Conservation (phyloP, 2,797 vertebrate genomes). For the Falco novaeseelandiae region DNA sequence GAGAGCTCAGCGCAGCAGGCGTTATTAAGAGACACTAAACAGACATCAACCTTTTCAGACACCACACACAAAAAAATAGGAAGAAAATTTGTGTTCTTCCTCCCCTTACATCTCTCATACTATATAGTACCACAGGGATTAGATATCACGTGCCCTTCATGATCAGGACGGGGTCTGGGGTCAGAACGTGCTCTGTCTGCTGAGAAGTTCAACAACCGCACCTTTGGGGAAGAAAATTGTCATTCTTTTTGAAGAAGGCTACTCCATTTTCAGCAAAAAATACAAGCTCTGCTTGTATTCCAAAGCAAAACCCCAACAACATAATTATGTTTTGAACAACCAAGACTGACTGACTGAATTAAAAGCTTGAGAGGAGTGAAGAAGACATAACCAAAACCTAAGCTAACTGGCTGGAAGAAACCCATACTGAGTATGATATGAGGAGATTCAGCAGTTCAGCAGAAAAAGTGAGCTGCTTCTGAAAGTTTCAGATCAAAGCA, state of each 20-base stretch:
- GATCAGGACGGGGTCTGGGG: background rate
- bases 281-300: background rate
- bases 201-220: background rate
- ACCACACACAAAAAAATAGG: background rate
- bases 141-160: background rate
- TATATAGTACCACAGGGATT: background rate
- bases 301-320: background rate
- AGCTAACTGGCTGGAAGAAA: background rate
- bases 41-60: background rate
- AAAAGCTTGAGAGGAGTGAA: background rate
- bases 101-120: background rate
- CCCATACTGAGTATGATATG: background rate
- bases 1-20: accelerated
- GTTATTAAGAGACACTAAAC: background rate
- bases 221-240: background rate
- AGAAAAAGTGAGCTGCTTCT: background rate
- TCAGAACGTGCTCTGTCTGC: background rate
- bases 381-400: background rate
- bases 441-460: background rate
- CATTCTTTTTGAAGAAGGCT: background rate
- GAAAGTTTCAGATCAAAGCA: background rate
- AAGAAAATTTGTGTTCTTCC: background rate
- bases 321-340: background rate
- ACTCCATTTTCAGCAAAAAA: background rate
- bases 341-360: background rate